Evolutionary conservation across 2,797 vertebrate genomes (phyloP).

Genomic region (Rhodeus uyekii): DNA sequence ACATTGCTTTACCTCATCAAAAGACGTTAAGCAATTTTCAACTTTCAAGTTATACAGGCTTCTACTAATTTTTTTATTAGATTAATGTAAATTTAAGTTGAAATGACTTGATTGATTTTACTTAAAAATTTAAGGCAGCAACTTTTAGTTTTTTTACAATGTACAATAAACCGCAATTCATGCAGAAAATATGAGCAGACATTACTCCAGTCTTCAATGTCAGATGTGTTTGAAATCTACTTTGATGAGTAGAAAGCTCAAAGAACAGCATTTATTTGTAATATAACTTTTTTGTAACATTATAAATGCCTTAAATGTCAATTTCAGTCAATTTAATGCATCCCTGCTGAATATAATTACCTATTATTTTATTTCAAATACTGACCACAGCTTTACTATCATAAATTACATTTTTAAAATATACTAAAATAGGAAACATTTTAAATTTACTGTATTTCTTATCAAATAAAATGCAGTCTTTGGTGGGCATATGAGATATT

Average conservation of each 20-base stretch:
- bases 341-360: not conserved
- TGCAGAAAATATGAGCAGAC: not conserved
- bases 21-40: too few relatives aligned
- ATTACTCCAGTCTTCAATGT: not conserved
- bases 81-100: too few relatives aligned
- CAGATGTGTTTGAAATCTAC: not conserved
- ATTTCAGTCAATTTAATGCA: not conserved
- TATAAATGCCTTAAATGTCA: not conserved
- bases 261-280: not conserved
- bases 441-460: not conserved
- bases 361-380: not conserved
- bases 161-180: not conserved
- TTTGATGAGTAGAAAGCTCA: not conserved
- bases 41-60: too few relatives aligned
- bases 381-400: not conserved
- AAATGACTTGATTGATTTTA: too few relatives aligned
- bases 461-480: not conserved
- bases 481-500: not conserved
- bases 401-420: not conserved
- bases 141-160: too few relatives aligned
- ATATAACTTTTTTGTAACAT: not conserved
- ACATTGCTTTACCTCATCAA: too few relatives aligned
- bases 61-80: too few relatives aligned
- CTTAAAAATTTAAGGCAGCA: too few relatives aligned
- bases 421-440: not conserved